A percentile compares a stretch with the other conserved stretches of the same genome.
These are phyloP conservation scores for Tinea pellionella DNA, from an alignment of 2,888 invertebrate species.

Conservation along the genomic window DNA sequence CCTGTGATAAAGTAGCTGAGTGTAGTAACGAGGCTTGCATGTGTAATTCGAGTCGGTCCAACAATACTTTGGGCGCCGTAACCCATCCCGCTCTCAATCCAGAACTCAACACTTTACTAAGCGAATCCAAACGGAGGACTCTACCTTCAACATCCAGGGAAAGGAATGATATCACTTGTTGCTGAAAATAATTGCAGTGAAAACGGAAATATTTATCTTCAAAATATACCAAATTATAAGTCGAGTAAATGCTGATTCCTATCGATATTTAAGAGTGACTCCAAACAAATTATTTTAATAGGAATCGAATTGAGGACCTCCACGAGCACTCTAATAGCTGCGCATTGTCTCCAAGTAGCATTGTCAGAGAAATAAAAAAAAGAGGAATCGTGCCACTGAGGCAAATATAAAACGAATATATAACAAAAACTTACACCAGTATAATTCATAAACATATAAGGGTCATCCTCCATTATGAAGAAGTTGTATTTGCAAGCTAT, in stretches of 20 bases:
- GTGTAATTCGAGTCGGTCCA: constrained; percentile 75
- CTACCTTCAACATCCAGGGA: constrained; percentile 81
- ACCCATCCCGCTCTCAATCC: constrained; percentile 80
- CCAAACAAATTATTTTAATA: too few relatives aligned
- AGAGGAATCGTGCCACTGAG: too few relatives aligned
- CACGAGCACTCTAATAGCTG: too few relatives aligned
- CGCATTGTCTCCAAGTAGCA: too few relatives aligned
- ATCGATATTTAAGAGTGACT: too few relatives aligned
- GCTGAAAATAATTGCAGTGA: constrained; percentile 30
- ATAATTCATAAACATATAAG: constrained; percentile 84
- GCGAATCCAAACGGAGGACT: constrained; percentile 81
- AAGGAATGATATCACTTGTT: constrained; percentile 73
- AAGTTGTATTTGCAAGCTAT: constrained; percentile 82
- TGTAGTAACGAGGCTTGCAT: constrained; percentile 75
- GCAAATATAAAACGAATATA: neutral
- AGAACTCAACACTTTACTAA: constrained; percentile 79
- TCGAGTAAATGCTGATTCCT: too few relatives aligned
- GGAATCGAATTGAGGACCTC: too few relatives aligned
- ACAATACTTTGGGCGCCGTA: constrained; percentile 75
- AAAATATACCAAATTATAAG: too few relatives aligned
- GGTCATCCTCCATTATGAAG: constrained; percentile 84
- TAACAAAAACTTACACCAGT: constrained; percentile 54
- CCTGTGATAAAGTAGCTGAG: constrained; percentile 41
- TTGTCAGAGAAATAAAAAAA: too few relatives aligned
- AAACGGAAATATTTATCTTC: too few relatives aligned